A percentile compares a stretch with the other conserved stretches of the same genome.
Evolutionary conservation across 2,797 vertebrate genomes (phyloP).

Genomic region (Bovichtus diacanthus): DNA sequence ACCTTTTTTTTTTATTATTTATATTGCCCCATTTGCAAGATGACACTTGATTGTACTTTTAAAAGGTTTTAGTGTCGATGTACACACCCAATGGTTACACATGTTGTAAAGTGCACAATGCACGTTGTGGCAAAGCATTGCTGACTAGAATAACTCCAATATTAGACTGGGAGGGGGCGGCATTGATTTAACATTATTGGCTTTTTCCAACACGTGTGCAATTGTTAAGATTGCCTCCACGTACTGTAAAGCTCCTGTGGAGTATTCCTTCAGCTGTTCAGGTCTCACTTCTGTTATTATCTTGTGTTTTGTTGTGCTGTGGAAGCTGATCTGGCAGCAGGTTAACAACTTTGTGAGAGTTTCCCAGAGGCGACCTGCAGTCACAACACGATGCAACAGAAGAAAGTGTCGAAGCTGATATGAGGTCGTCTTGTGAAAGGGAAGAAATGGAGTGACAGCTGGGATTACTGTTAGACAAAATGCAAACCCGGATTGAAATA

Average conservation of each 20-base stretch:
- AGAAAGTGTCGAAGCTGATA: not conserved
- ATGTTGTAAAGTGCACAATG: not conserved
- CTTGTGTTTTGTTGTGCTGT: constrained; percentile 11
- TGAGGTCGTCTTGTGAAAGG: not conserved
- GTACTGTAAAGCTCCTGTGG: not conserved
- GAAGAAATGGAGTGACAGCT: not conserved
- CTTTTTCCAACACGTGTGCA: not conserved
- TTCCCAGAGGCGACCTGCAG: not conserved
- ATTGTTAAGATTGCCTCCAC: not conserved
- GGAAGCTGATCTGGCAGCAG: constrained; percentile 21
- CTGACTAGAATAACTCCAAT: not conserved
- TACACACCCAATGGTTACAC: not conserved
- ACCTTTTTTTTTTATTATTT: not conserved
- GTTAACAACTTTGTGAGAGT: constrained; percentile 18
- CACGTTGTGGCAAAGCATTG: not conserved
- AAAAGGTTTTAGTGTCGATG: not conserved
- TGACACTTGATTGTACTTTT: not conserved
- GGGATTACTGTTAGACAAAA: not conserved
- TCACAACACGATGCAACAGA: not conserved
- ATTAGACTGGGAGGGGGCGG: not conserved
- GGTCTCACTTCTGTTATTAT: constrained; percentile 5
- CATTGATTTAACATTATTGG: not conserved
- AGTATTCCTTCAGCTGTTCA: constrained; percentile 4
- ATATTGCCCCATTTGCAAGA: too few species aligned
- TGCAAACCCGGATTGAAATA: not conserved